Conservation (phyloP, 2,888 invertebrate species). For the Zonitis immaculata region DNA sequence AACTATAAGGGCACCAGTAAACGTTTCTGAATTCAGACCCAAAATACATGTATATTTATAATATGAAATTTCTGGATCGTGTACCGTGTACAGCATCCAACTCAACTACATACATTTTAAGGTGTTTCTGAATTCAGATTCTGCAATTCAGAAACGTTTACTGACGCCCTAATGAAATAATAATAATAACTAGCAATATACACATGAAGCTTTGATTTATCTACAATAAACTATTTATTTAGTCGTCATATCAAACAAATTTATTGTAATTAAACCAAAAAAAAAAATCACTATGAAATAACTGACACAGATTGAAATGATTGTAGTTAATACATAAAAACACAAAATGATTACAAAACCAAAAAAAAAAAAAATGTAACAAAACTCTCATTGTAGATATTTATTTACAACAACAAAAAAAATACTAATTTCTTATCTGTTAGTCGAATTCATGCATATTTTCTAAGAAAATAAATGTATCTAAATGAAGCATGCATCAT, state of each 20-base stretch:
- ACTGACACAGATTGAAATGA: not conserved
- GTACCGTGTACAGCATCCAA: too few relatives aligned
- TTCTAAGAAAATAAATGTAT: constrained; percentile 2
- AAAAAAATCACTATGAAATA: too few relatives aligned
- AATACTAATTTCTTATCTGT: constrained; percentile 14
- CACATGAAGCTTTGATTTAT: not conserved
- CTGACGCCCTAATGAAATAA: too few relatives aligned
- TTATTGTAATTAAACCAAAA: not conserved
- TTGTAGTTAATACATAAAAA: not conserved
- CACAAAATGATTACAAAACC: constrained; percentile 4
- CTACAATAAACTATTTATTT: not conserved
- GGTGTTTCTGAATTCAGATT: too few relatives aligned
- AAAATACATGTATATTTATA: too few relatives aligned
- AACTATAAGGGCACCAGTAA: too few relatives aligned
- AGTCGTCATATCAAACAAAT: not conserved
- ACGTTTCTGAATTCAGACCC: too few relatives aligned
- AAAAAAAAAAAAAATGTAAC: too few relatives aligned
- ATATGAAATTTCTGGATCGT: too few relatives aligned
- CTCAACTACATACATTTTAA: too few relatives aligned
- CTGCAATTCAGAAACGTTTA: too few relatives aligned
- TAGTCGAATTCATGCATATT: constrained; percentile 16
- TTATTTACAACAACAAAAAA: constrained; percentile 5
- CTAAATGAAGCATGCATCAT: constrained; percentile 13
- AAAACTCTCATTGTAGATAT: constrained; percentile 8
- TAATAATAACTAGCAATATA: not conserved